Conservation (phyloP, 2,888 invertebrate species). For the Eumerus sabulonum region DNA sequence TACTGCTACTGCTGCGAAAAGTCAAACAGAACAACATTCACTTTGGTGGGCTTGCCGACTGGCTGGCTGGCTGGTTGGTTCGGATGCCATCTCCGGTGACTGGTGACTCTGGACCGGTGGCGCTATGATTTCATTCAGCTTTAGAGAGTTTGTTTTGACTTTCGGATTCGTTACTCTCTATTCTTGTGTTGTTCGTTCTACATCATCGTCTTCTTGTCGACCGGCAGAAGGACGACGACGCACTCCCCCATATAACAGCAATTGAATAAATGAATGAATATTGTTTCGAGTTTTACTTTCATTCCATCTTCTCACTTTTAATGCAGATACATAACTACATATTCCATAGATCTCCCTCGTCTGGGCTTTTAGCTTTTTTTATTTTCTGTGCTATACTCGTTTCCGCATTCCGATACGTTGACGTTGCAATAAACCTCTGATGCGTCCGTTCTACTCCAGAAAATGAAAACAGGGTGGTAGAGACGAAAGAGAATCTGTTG, state of each 20-base stretch:
- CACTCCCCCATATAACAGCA: not conserved
- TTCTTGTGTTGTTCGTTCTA: no score
- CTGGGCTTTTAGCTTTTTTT: constrained; percentile 1
- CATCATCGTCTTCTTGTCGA: constrained; percentile 16
- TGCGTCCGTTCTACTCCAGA: constrained; percentile 10
- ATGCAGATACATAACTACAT: no score
- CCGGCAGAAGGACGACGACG: constrained; percentile 3
- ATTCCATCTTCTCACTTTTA: constrained; percentile 19
- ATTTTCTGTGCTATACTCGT: constrained; percentile 19
- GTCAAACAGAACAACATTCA: no score
- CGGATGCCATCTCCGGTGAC: no score
- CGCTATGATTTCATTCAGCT: no score
- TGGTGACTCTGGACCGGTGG: no score
- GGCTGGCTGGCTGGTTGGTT: no score
- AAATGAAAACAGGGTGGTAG: constrained; percentile 9
- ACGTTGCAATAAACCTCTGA: constrained; percentile 20
- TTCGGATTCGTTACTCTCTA: no score
- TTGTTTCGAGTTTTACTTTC: constrained; percentile 63
- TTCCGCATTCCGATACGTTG: constrained; percentile 46
- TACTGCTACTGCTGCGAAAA: no score
- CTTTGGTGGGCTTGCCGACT: no score
- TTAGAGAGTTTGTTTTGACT: no score
- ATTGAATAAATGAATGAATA: constrained; percentile 60
- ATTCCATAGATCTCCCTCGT: no score
- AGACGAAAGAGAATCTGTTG: constrained; percentile 12